Percentiles rank a stretch among this genome's conserved stretches.
These are phyloP conservation scores for Lanius ludovicianus DNA, from an alignment of 2,113 vertebrate species.

Conservation along the genomic window DNA sequence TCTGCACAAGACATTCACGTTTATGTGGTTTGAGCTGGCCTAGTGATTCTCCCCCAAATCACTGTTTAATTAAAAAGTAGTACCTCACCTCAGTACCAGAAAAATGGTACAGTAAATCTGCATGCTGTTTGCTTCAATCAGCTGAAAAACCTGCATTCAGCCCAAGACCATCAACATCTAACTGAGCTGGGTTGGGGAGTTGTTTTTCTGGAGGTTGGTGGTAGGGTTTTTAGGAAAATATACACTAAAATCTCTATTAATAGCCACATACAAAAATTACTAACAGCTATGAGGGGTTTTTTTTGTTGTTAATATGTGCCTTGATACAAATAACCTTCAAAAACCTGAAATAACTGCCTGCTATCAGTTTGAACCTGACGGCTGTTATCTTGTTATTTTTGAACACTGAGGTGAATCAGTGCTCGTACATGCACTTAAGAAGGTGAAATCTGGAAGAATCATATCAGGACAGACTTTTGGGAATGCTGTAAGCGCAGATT, in stretches of 20 bases:
- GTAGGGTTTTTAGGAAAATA: background rate
- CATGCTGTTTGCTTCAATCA: background rate
- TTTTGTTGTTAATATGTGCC: background rate
- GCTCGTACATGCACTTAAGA: background rate
- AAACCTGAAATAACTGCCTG: background rate
- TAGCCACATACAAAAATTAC: background rate
- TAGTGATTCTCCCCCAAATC: background rate
- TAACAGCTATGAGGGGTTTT: background rate
- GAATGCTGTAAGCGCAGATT: background rate
- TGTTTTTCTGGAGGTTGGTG: background rate
- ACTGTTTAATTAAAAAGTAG: background rate
- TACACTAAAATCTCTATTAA: background rate
- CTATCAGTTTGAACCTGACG: accelerated
- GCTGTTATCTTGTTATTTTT: conserved; percentile 29
- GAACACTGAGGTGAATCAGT: background rate
- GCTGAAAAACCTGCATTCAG: background rate
- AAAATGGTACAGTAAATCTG: background rate
- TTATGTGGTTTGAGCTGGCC: background rate
- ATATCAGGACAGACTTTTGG: background rate
- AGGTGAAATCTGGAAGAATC: background rate
- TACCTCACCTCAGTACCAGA: background rate
- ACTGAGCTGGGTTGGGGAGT: background rate
- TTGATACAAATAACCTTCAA: background rate
- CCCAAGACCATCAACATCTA: background rate
- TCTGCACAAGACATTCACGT: background rate